A percentile compares a stretch with the other conserved stretches of the same genome.
phyloP scores from a whole-genome alignment of 2,113 vertebrate genomes.

The Xiphophorus maculatus region DNA sequence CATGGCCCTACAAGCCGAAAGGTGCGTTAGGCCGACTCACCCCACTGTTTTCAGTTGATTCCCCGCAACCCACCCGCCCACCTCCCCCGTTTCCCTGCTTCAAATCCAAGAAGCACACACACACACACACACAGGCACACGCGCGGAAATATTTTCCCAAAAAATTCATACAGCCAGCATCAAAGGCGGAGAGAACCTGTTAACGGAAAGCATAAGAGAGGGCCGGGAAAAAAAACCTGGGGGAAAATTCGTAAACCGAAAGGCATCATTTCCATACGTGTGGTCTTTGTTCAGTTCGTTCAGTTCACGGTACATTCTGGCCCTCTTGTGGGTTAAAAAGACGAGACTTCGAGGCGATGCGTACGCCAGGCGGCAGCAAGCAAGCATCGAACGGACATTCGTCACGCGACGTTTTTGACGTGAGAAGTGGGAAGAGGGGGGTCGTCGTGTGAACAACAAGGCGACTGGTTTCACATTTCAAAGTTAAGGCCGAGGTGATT shows the following conservation, averaged over 20 bases:
- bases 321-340: conserved; percentile 76
- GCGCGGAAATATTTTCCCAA: conserved; percentile 82
- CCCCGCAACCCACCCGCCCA: not conserved
- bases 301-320: conserved; percentile 88
- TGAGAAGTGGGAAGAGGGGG: conserved; percentile 9
- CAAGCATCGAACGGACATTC: conserved; percentile 35
- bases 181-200: conserved; percentile 83
- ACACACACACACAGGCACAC: conserved; percentile 66
- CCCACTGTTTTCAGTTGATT: conserved; percentile 26
- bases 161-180: conserved; percentile 78
- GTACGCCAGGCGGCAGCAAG: conserved; percentile 21
- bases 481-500: conserved; percentile 86
- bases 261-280: conserved; percentile 85
- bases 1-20: conserved; percentile 52
- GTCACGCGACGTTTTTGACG: not conserved
- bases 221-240: conserved; percentile 30
- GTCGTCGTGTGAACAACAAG: conserved; percentile 68
- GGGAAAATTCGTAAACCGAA: conserved; percentile 37
- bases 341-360: conserved; percentile 37
- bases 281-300: conserved; percentile 75
- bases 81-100: not conserved
- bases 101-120: conserved; percentile 47
- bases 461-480: conserved; percentile 64
- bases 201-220: conserved; percentile 61
- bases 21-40: conserved; percentile 61